phyloP scores from a whole-genome alignment of 2,888 invertebrate genomes.

The Athripsodes cinereus region DNA sequence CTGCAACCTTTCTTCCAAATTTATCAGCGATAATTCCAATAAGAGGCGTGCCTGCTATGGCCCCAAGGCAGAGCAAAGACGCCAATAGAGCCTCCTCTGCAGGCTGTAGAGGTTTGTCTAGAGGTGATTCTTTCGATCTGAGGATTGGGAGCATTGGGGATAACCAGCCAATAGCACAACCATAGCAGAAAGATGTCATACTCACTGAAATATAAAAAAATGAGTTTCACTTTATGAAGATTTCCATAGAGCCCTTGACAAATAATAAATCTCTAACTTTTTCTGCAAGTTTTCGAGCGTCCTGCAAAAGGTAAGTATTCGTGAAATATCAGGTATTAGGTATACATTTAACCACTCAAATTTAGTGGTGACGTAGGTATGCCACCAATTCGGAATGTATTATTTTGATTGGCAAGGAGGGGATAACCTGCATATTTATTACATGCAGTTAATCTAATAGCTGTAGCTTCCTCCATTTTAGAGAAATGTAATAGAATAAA shows the following conservation, averaged over 20 bases:
- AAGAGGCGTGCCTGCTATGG: slow-evolving; percentile 48
- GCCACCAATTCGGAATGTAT: no score
- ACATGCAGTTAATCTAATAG: neutral
- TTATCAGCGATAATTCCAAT: slow-evolving; percentile 49
- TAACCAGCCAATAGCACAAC: slow-evolving; percentile 54
- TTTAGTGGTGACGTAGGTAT: no score
- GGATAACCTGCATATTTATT: no score
- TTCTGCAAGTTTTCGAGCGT: no score
- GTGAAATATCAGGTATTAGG: no score
- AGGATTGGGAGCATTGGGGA: slow-evolving; percentile 52
- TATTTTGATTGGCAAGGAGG: no score
- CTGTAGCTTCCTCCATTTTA: neutral
- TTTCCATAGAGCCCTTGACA: no score
- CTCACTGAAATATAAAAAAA: slow-evolving; percentile 41
- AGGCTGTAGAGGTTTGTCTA: slow-evolving; percentile 44
- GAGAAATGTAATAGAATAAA: neutral
- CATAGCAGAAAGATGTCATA: slow-evolving; percentile 50
- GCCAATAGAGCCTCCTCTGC: slow-evolving; percentile 53
- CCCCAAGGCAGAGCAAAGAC: slow-evolving; percentile 51
- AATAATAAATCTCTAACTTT: no score
- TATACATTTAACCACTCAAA: no score
- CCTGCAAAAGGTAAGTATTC: no score
- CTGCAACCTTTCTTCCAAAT: slow-evolving; percentile 50
- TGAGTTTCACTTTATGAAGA: no score
- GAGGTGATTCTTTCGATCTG: slow-evolving; percentile 41